These are phyloP conservation scores for Pelobates cultripes DNA, from an alignment of 2,797 vertebrate species.

Conservation along the genomic window DNA sequence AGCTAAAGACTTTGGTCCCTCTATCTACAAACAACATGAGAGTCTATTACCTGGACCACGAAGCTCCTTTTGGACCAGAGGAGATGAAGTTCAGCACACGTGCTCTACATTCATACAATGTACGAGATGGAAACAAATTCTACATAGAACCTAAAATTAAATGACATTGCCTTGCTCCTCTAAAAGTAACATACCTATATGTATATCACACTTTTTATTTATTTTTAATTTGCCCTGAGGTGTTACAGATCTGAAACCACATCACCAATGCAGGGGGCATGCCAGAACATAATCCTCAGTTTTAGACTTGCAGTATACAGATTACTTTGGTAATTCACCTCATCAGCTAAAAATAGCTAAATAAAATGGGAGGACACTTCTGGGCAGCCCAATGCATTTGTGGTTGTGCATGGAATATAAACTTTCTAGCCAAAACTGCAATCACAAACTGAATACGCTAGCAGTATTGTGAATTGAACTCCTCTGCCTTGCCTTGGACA, in stretches of 20 bases:
- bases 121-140: slow-evolving; percentile 94
- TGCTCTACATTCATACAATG: slow-evolving; percentile 91
- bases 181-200: slow-evolving; percentile 43
- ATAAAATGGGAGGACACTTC: background rate
- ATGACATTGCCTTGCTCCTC: slow-evolving; percentile 62
- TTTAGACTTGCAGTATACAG: background rate
- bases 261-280: background rate
- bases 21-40: slow-evolving; percentile 85
- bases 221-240: background rate
- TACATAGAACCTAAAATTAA: slow-evolving; percentile 85
- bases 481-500: background rate
- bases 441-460: background rate
- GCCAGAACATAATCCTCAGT: background rate
- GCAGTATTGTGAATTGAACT: background rate
- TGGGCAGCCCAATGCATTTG: background rate
- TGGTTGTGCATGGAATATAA: background rate
- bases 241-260: background rate
- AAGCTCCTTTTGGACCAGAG: slow-evolving; percentile 85
- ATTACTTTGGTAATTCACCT: background rate
- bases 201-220: slow-evolving; percentile 7
- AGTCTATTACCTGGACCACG: slow-evolving; percentile 89
- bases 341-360: background rate
- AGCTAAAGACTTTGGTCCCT: slow-evolving; percentile 83
- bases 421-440: background rate
- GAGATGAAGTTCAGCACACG: slow-evolving; percentile 89